Conservation (phyloP, 2,888 invertebrate genomes). For the Hermaeophaga mercurialis region DNA sequence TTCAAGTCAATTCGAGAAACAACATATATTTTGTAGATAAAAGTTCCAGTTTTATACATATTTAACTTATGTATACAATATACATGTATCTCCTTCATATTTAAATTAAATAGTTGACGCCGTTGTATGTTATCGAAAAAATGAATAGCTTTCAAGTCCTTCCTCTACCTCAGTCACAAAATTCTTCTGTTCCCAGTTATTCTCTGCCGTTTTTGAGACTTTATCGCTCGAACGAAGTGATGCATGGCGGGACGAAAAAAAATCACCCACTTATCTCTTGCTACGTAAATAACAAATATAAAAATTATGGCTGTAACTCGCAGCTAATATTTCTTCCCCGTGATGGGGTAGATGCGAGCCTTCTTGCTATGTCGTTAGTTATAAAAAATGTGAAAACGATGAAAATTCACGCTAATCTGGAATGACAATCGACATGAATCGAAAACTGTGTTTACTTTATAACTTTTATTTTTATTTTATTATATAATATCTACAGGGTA, state of each 20-base stretch:
- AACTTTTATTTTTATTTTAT: too few species aligned
- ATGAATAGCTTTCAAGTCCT: constrained; percentile 35
- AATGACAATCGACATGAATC: too few species aligned
- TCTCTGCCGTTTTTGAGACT: constrained; percentile 37
- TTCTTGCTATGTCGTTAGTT: not conserved
- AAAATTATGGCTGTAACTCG: constrained; percentile 41
- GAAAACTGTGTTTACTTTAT: too few species aligned
- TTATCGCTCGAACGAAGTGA: constrained; percentile 45
- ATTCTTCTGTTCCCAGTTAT: constrained; percentile 25
- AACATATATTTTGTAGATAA: too few species aligned
- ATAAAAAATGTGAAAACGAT: not conserved
- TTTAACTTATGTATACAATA: constrained; percentile 38
- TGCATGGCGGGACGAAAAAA: constrained; percentile 46
- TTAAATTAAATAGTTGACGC: constrained; percentile 42
- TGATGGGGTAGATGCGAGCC: not conserved
- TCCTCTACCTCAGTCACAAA: constrained; percentile 29
- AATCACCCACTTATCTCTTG: constrained; percentile 46
- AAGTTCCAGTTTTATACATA: constrained; percentile 32
- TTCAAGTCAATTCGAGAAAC: too few species aligned
- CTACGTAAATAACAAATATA: constrained; percentile 49
- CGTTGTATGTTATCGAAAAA: constrained; percentile 44
- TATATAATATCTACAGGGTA: too few species aligned
- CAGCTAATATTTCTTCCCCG: constrained; percentile 7
- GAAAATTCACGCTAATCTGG: too few species aligned
- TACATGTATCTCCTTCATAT: constrained; percentile 39